phyloP scores from a whole-genome alignment of 2,888 invertebrate genomes.

The Phrixothrix hirtus region DNA sequence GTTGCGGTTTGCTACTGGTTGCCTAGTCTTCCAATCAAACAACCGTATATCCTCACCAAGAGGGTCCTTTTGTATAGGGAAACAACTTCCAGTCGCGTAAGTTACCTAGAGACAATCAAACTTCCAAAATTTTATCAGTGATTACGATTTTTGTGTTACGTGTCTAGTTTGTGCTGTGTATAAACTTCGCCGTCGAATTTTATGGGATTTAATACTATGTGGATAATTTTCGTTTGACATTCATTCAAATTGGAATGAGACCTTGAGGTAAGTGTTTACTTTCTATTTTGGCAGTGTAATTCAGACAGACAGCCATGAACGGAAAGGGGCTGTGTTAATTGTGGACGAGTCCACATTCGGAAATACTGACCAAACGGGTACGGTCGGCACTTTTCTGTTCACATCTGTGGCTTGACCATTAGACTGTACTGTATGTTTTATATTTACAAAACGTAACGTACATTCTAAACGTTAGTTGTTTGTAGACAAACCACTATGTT shows the following conservation, averaged over 20 bases:
- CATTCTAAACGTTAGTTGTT: conserved; percentile 13
- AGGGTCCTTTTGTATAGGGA: conserved; percentile 37
- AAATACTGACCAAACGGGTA: conserved; percentile 45
- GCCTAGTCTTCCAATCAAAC: conserved; percentile 34
- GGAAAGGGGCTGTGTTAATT: conserved; percentile 45
- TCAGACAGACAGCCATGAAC: conserved; percentile 45
- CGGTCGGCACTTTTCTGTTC: conserved; percentile 38
- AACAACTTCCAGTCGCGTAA: conserved; percentile 40
- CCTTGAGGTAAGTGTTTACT: conserved; percentile 26
- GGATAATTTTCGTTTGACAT: too few relatives aligned
- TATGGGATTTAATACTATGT: too few relatives aligned
- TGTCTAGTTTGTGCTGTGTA: conserved; percentile 5
- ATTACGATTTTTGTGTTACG: conserved; percentile 10
- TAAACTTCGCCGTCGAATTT: too few relatives aligned
- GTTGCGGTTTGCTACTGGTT: conserved; percentile 36
- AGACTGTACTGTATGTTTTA: conserved; percentile 28
- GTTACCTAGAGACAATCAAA: conserved; percentile 40
- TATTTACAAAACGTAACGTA: conserved; percentile 6
- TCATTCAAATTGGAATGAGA: background rate
- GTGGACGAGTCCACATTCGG: conserved; percentile 47
- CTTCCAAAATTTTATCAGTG: conserved; percentile 33
- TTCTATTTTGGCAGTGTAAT: conserved; percentile 23
- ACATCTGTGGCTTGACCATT: conserved; percentile 5
- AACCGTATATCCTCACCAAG: conserved; percentile 27
- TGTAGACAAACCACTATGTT: conserved; percentile 2